phyloP scores from a whole-genome alignment of 2,113 vertebrate species.

The Lutjanus erythropterus region DNA sequence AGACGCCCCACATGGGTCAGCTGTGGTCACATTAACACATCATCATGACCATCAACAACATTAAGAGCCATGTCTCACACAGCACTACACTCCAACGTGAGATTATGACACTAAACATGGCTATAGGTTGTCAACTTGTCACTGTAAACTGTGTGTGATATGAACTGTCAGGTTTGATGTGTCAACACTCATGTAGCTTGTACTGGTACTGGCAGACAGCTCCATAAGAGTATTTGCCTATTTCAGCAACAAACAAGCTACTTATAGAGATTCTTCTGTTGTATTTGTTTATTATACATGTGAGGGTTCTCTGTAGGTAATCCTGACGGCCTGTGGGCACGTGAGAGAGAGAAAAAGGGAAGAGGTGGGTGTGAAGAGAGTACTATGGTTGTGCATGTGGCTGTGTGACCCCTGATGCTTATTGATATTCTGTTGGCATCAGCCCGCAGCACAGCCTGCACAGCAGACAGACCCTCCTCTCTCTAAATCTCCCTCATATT shows the following conservation, averaged over 20 bases:
- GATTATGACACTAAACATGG: background rate
- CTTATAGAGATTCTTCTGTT: background rate
- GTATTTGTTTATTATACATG: background rate
- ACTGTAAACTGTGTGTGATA: background rate
- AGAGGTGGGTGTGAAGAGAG: background rate
- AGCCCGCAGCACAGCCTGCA: constrained; percentile 54
- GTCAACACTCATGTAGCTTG: background rate
- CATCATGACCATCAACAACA: background rate
- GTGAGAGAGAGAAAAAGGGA: background rate
- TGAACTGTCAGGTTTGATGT: constrained; percentile 6
- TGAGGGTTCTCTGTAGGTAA: constrained; percentile 5
- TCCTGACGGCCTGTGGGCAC: background rate
- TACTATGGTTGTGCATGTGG: constrained; percentile 27
- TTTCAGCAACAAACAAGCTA: constrained; percentile 15
- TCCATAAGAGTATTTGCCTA: background rate
- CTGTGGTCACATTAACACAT: constrained; percentile 16
- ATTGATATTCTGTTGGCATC: constrained; percentile 77
- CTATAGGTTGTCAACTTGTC: background rate
- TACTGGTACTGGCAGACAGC: background rate
- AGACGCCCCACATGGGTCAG: background rate
- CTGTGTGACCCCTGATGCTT: constrained; percentile 52
- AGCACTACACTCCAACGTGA: background rate
- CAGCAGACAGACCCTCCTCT: constrained; percentile 48
- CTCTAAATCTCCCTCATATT: constrained; percentile 19
- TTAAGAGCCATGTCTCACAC: background rate